These are phyloP conservation scores for Drosophila affinis DNA, from an alignment of 2,888 invertebrate genomes.

Conservation along the genomic window DNA sequence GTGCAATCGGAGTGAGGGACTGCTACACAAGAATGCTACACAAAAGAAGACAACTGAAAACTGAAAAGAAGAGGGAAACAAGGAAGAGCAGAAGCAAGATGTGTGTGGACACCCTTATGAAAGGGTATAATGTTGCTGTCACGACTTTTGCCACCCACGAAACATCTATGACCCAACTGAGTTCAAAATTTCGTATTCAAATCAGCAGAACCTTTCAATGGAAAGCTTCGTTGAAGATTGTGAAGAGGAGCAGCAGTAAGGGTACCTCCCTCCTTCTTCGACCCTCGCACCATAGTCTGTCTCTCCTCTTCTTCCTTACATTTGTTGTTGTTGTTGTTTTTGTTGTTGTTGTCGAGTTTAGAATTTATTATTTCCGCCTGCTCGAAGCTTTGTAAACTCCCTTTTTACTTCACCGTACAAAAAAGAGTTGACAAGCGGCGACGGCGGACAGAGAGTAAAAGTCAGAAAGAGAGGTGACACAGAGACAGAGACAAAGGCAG, in stretches of 20 bases:
- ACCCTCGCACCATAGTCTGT: not conserved
- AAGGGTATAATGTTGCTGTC: not conserved
- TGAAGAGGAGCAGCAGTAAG: not conserved
- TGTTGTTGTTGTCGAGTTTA: conserved; percentile 62
- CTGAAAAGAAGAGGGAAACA: conserved; percentile 5
- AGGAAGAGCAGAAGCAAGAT: not conserved
- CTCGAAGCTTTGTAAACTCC: conserved; percentile 38
- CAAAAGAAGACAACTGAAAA: conserved; percentile 7
- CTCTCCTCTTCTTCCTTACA: not conserved
- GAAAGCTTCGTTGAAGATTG: not conserved
- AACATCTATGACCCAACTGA: no score
- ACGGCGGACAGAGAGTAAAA: conserved; percentile 23
- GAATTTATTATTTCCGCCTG: conserved; percentile 77
- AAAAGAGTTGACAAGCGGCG: conserved; percentile 30
- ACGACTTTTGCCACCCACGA: not conserved
- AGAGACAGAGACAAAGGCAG: not conserved
- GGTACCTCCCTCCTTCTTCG: not conserved
- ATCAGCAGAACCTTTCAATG: not conserved
- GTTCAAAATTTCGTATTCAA: no score
- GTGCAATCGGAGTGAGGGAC: conserved; percentile 13
- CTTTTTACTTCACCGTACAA: conserved; percentile 31
- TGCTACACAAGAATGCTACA: conserved; percentile 8
- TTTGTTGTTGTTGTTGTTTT: conserved; percentile 5
- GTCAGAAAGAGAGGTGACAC: not conserved
- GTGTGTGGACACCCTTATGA: not conserved